phyloP scores from a whole-genome alignment of 2,797 vertebrate genomes.

The Megaceryle alcyon region DNA sequence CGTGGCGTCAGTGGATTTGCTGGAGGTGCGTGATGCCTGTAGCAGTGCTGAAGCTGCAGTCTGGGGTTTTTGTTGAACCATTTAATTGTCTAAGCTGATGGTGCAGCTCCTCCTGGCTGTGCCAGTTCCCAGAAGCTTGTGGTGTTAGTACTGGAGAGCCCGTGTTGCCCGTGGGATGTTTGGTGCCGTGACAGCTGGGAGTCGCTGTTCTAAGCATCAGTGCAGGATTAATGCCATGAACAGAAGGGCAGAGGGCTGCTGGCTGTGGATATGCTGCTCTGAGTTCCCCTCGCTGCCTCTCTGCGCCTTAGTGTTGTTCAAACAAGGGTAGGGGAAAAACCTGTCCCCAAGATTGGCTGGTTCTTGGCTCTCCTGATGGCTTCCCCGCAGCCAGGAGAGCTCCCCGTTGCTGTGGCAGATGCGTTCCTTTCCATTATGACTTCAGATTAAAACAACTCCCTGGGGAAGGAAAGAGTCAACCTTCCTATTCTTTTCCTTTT shows the following conservation, averaged over 20 bases:
- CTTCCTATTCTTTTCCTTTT: slow-evolving; percentile 50
- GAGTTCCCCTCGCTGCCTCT: background rate
- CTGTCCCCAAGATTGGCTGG: rapidly evolving
- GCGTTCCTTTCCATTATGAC: background rate
- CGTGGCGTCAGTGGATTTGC: background rate
- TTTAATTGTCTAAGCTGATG: background rate
- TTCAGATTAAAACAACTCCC: background rate
- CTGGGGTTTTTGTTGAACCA: background rate
- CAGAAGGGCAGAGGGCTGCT: background rate
- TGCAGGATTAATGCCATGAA: rapidly evolving
- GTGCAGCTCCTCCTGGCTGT: rapidly evolving
- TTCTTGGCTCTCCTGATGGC: background rate
- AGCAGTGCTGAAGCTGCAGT: background rate
- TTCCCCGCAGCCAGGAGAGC: background rate
- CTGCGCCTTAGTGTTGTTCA: rapidly evolving
- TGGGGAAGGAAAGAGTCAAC: slow-evolving; percentile 23
- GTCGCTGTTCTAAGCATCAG: rapidly evolving
- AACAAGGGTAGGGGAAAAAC: no score
- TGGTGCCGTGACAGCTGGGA: background rate
- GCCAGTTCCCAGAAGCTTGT: background rate
- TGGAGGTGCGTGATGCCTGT: rapidly evolving
- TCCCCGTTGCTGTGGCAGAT: background rate
- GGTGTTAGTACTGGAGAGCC: background rate
- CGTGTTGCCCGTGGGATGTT: background rate
- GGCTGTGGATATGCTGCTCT: background rate